Evolutionary conservation across 2,888 invertebrate species (phyloP), one percentile per base, ranked within the genome.

Genomic region (Tinea pellionella): DNA sequence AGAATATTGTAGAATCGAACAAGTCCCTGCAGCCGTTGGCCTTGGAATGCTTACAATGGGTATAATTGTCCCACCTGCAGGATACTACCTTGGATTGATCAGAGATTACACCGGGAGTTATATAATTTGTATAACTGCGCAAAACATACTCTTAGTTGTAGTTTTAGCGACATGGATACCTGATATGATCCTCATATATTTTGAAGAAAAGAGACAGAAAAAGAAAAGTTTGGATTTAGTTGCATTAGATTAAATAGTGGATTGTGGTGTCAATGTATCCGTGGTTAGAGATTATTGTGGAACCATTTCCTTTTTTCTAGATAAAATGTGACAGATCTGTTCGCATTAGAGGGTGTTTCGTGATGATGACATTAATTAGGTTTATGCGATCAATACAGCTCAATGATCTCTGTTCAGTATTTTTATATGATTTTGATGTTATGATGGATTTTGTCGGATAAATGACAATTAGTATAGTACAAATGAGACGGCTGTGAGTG

Each of bases 11-110:
- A 79, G 81, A 12, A 61, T 75, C 63, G 85, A 86, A 0, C 84
- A 89, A 63, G 90, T 93, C 0, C 90, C 93, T 0, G 90, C 92
- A 0, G 93, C 92, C 0, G 87, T 93, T 1, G 93, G 93, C 0
- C 79, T 93, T 1, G 92, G 92, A 64, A 93, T 93, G 93, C 84
- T 93, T 57, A 87, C 90, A 0, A 93, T 93, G 83, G 93, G 92
- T 2, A 69, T 93, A 1, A 85, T 91, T 32, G 91, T 92, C 0
- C 90, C 92, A 6, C 89, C 90, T 0, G 70, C 91, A 0, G 93
- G 93, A 0, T 92, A 92, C 64, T 76, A 89, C 78, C 69, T 85
- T 68, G 92, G 93, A 16, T 91, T 90, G 89, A 80, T 93, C 59
- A 88, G 92, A 66, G 93, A 93, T 68, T 88, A 83, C 60, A 90